Conservation (phyloP, 1,140 invertebrate species). For the Eciton burchellii region DNA sequence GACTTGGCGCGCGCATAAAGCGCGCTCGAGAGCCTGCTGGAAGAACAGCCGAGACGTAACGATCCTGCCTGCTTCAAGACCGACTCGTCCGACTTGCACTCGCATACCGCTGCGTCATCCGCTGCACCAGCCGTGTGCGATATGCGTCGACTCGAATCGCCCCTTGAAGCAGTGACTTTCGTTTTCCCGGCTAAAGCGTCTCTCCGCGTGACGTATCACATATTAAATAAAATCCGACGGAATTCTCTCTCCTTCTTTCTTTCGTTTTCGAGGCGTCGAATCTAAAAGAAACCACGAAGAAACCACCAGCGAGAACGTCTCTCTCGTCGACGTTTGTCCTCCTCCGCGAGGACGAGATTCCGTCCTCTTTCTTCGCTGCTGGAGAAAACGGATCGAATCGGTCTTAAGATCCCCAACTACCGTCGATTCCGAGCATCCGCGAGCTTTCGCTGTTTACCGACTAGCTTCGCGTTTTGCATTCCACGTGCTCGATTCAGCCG, state of each 20-base stretch:
- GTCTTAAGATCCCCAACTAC: too few species aligned
- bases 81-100: conserved; percentile 34
- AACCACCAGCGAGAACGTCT: too few species aligned
- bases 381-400: too few species aligned
- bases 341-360: too few species aligned
- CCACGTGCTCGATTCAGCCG: background rate
- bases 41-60: conserved; percentile 26
- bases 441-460: background rate
- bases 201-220: background rate
- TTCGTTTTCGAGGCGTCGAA: background rate
- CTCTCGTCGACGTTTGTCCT: background rate
- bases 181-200: background rate
- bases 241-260: background rate
- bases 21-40: background rate
- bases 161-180: conserved; percentile 8
- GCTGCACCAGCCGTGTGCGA: background rate
- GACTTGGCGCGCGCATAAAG: conserved; percentile 45
- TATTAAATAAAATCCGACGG: background rate
- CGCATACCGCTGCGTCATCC: conserved; percentile 2
- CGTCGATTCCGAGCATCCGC: background rate
- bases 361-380: background rate
- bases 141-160: background rate
- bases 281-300: background rate
- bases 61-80: conserved; percentile 33
- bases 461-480: background rate